These are phyloP conservation scores for Bradypodion pumilum DNA, from an alignment of 2,797 vertebrate genomes.

Conservation along the genomic window DNA sequence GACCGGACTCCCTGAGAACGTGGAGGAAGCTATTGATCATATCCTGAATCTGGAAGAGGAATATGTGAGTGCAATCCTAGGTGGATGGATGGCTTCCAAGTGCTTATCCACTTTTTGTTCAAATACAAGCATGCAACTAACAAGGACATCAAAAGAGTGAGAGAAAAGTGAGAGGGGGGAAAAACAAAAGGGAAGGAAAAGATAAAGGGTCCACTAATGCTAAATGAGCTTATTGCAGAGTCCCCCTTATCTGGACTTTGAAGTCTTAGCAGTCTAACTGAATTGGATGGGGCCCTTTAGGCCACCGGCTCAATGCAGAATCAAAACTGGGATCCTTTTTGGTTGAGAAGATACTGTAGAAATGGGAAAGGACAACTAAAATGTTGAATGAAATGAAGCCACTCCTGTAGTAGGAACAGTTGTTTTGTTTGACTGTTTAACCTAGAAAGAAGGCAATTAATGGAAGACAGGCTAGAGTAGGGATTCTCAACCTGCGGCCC, in stretches of 20 bases:
- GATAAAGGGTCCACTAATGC: not conserved
- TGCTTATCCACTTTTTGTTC: not conserved
- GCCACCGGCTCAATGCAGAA: too few species aligned
- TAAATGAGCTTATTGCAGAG: not conserved
- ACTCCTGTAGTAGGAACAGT: too few species aligned
- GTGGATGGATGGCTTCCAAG: not conserved
- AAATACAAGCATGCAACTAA: not conserved
- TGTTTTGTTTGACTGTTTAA: too few species aligned
- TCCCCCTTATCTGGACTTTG: not conserved
- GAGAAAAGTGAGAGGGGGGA: not conserved
- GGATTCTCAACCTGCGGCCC: too few species aligned
- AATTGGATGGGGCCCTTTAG: too few species aligned
- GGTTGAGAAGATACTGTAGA: too few species aligned
- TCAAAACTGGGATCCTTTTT: too few species aligned
- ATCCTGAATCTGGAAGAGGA: conserved; percentile 97
- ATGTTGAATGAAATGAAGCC: too few species aligned
- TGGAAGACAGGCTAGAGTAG: too few species aligned
- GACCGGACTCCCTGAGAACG: conserved; percentile 93
- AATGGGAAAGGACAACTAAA: too few species aligned
- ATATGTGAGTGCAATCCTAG: conserved; percentile 84
- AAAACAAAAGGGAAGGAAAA: not conserved
- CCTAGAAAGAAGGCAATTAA: too few species aligned
- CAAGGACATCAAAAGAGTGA: not conserved
- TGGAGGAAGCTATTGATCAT: conserved; percentile 98
- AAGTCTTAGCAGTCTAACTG: too few species aligned